Percentiles rank a stretch among this genome's conserved stretches.
Evolutionary conservation across 37 sponge, comb jelly and placozoan species (phyloP).

Genomic region (Chondrosia reniformis): DNA sequence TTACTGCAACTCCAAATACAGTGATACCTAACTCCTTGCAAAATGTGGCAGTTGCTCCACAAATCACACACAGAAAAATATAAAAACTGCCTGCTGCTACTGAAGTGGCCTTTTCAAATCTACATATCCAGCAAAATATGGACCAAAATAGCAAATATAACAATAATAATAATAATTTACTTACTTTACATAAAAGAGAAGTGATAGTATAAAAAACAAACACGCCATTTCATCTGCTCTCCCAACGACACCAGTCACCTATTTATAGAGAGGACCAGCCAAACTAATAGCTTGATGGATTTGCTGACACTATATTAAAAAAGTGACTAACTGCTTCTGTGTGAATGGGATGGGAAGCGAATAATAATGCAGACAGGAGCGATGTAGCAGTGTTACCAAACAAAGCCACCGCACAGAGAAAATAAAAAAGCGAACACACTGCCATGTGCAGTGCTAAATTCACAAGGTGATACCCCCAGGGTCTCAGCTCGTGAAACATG

Average conservation of each 20-base stretch:
- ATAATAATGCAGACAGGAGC: conserved; percentile 18
- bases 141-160: too few species aligned
- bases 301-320: too few species aligned
- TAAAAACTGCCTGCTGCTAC: too few species aligned
- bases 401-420: conserved; percentile 23
- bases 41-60: conserved; percentile 59
- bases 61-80: conserved; percentile 30
- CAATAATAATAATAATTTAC: too few species aligned
- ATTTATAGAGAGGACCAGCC: not conserved
- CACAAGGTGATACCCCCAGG: conserved; percentile 49
- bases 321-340: conserved; percentile 41
- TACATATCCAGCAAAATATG: too few species aligned
- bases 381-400: not conserved
- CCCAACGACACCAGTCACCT: conserved; percentile 90
- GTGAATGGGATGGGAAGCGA: conserved; percentile 55
- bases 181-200: conserved; percentile 43
- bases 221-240: conserved; percentile 83
- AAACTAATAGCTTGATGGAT: not conserved
- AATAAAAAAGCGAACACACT: conserved; percentile 20
- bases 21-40: conserved; percentile 86
- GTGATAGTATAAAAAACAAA: conserved; percentile 50
- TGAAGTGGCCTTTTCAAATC: too few species aligned
- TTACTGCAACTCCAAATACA: conserved; percentile 75
- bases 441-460: conserved; percentile 57
- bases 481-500: conserved; percentile 48